Evolutionary conservation across 2,797 vertebrate genomes (phyloP), one percentile per base, ranked within the genome.

Genomic region (Emys orbicularis): DNA sequence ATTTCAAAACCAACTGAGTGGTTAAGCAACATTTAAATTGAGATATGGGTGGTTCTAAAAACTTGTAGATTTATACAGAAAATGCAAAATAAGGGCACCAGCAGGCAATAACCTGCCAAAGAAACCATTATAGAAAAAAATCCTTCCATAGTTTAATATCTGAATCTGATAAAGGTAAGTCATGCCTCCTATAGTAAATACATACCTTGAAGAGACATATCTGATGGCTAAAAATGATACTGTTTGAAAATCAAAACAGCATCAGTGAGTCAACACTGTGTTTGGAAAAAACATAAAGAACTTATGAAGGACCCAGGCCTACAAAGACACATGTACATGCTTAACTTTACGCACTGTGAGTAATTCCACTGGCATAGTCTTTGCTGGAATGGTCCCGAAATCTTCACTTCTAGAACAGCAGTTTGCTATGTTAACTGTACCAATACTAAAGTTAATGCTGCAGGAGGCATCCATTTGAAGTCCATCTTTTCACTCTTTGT

Each of bases 21-120:
- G n/a, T 54, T 27, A 80, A 12, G 25, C 31, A 94, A 47, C 0
- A 53, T 50, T 49, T 41, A 12, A 34, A 4, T 77, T 4, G 50
- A 93, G 81, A 83, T 52, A 54, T 54, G 68, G 19, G 68, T 83
- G 8, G 10, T 52, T 91, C 52, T 56, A 79, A 89, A 79, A 7
- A 11, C 68, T 72, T n/a, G 65, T 6, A 2, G 3, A n/a, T n/a
- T 27, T 77, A 8, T 91, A 86, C 25, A 21, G 49, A 41, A 95
- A 87, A 41, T 34, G 47, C 76, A 41, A 88, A 91, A 72, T 56
- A n/a, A 50, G 2, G 1, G 47, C 49, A 59, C 59, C 34, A 25
- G 31, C 3, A 86, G 93, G 91, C 65, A 94, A 79, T 49, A 68
- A 79, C 13, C 25, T 1, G 1, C 2, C 6, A 90, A 88, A 88